Evolutionary conservation across 1,140 invertebrate species (phyloP).

Genomic region (Penaeus chinensis): DNA sequence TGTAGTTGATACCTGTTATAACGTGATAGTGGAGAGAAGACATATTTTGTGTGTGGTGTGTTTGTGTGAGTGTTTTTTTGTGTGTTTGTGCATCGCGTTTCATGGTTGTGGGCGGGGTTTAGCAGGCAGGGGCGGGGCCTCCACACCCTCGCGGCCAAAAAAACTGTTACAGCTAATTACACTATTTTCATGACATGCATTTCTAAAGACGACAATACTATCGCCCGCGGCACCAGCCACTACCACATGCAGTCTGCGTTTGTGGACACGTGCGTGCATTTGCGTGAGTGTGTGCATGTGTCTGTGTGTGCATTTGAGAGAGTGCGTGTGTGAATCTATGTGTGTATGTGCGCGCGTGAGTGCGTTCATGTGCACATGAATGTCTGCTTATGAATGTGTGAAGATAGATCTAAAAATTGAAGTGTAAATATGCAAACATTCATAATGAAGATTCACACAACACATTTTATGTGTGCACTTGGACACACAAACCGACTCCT

Average conservation of each 20-base stretch:
- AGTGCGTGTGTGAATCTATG: background rate
- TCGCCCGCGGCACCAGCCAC: conserved; percentile 13
- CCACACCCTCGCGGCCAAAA: conserved; percentile 8
- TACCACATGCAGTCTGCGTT: background rate
- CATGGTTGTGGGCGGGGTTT: too few species aligned
- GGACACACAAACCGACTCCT: too few species aligned
- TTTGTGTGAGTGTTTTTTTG: too few species aligned
- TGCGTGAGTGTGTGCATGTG: background rate
- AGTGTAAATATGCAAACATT: too few species aligned
- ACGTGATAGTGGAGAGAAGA: too few species aligned
- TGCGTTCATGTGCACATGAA: background rate
- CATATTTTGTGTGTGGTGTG: too few species aligned
- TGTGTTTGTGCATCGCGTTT: too few species aligned
- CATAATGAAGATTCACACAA: background rate
- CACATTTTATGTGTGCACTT: background rate
- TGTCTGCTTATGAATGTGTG: background rate
- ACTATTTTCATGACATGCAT: conserved; percentile 49
- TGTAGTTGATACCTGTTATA: too few species aligned
- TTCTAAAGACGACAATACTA: conserved; percentile 52
- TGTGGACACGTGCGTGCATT: background rate
- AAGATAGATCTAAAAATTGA: background rate
- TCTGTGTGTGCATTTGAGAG: background rate
- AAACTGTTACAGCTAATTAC: conserved; percentile 49
- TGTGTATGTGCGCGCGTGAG: background rate
- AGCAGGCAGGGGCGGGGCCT: conserved; percentile 2